Percentiles rank a stretch among this genome's conserved stretches.
Conservation (phyloP, 2,797 vertebrate genomes). For the Onychomys arenicola region DNA sequence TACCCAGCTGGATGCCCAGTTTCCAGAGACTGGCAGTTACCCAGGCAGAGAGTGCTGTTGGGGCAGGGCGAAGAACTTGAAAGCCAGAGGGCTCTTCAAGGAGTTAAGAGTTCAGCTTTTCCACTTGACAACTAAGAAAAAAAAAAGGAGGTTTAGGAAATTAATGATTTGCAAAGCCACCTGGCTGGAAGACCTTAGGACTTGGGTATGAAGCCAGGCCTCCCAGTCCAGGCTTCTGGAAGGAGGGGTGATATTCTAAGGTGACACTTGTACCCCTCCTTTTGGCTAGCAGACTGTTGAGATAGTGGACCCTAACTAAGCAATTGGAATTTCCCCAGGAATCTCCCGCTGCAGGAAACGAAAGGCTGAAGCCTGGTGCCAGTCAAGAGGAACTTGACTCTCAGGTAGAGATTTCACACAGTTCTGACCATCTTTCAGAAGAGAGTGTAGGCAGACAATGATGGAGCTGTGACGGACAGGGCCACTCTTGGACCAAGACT, state of each 20-base stretch:
- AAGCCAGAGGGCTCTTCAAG: slow-evolving; percentile 41
- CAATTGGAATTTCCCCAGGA: not conserved
- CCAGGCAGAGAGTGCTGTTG: not conserved
- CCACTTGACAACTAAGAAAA: slow-evolving; percentile 56
- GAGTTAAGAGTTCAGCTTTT: not conserved
- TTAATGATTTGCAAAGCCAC: slow-evolving; percentile 64
- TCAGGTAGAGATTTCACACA: not conserved
- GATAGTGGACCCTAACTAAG: not conserved
- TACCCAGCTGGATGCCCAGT: not conserved
- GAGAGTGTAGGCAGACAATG: not conserved
- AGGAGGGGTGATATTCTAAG: not conserved
- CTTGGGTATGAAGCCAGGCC: not conserved
- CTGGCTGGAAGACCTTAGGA: slow-evolving; percentile 43
- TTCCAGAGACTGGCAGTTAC: slow-evolving; percentile 9
- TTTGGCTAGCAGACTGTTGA: not conserved
- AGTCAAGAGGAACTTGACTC: not conserved
- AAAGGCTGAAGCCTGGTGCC: not conserved
- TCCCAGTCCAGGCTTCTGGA: not conserved
- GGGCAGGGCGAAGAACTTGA: slow-evolving; percentile 28
- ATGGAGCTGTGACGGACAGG: not conserved
- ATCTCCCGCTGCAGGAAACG: not conserved
- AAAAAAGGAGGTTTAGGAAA: slow-evolving; percentile 46
- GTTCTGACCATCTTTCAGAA: not conserved
- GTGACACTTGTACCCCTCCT: not conserved
- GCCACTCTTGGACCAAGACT: no score